Base-by-base conservation (phyloP, 2,888 invertebrate species). In the Acleris emargana region DNA sequence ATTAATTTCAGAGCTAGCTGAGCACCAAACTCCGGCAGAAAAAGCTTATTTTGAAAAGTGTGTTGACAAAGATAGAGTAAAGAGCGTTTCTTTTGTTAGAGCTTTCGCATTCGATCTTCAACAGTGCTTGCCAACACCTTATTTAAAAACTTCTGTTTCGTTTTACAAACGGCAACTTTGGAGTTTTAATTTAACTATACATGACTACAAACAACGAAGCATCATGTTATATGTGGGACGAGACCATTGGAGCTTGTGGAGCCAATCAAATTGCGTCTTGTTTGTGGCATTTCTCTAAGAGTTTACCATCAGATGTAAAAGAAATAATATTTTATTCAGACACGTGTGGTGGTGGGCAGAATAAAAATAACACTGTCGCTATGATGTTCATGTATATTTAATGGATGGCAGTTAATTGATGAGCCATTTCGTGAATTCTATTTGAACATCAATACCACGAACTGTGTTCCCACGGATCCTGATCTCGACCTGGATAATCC, bases 241-340 rank as follows among this genome's bases (percentile, higher is more conserved):
- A 73, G 64, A 66, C 64, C 4, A 70, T 68, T 49, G 73, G 68
- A 22, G 69, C 58, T 52, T 67, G 76, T 58, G 76, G 74, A 58
- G 73, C 72, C 20, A 77, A 76, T 57, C 69, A 77, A 68, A 74
- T 78, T 38, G 74, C 72, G 0, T 72, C 74, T 43, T 75, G 74
- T 70, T 38, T 77, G 60, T 73, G 64, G 66, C 52, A 73, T 52
- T 71, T 70, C 52, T 66, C 49, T 58, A 58, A 70, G 2, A 60
- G 55, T 63, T 63, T 71, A 43, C 68, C 68, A 28, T 20, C 67
- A 58, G 49, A 62, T 38, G 53, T 70, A 9, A 68, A 61, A 61
- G 43, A 71, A 25, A 51, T 73, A 17, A 69, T 43, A 32, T 69
- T 71, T 60, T 72, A 72, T 64, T 72, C 70, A 1, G 70, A 72